These are phyloP conservation scores for Misgurnus mizolepis DNA, from an alignment of 2,113 vertebrate species.

Conservation along the genomic window DNA sequence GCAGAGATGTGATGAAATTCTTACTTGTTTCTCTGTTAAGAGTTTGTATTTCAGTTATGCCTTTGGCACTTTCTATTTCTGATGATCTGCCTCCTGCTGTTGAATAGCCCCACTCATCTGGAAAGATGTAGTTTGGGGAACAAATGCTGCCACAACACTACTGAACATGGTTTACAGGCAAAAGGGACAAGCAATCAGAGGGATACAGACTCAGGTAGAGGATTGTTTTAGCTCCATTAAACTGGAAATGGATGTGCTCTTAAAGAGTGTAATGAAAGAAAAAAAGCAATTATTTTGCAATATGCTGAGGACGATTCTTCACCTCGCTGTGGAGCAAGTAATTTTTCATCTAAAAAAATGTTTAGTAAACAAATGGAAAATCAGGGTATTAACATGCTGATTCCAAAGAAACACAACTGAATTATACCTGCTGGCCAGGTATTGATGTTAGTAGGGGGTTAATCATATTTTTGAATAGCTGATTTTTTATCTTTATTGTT, in stretches of 20 bases:
- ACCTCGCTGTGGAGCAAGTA: neutral
- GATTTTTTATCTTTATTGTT: neutral
- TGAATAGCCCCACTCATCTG: slow-evolving; percentile 23
- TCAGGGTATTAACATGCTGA: neutral
- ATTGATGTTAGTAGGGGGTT: slow-evolving; percentile 18
- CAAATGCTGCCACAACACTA: slow-evolving; percentile 20
- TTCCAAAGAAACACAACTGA: slow-evolving; percentile 2
- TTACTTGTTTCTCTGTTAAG: slow-evolving; percentile 5
- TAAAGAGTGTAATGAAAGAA: slow-evolving; percentile 30
- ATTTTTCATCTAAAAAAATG: neutral
- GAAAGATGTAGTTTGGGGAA: slow-evolving; percentile 28
- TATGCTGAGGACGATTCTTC: slow-evolving; percentile 27
- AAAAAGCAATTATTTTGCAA: slow-evolving; percentile 30
- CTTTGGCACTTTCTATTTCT: slow-evolving; percentile 36
- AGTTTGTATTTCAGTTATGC: slow-evolving; percentile 14
- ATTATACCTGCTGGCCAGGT: slow-evolving; percentile 7
- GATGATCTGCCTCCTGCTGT: slow-evolving; percentile 12
- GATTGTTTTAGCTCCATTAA: slow-evolving; percentile 43
- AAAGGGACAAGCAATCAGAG: slow-evolving; percentile 28
- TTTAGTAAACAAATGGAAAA: slow-evolving; percentile 18
- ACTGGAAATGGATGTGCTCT: slow-evolving; percentile 37
- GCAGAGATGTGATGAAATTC: neutral
- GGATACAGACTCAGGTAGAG: slow-evolving; percentile 32
- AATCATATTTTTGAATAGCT: neutral
- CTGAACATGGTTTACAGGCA: slow-evolving; percentile 10